Evolutionary conservation across 2,888 invertebrate genomes (phyloP).

Genomic region (Drosophila limbata): DNA sequence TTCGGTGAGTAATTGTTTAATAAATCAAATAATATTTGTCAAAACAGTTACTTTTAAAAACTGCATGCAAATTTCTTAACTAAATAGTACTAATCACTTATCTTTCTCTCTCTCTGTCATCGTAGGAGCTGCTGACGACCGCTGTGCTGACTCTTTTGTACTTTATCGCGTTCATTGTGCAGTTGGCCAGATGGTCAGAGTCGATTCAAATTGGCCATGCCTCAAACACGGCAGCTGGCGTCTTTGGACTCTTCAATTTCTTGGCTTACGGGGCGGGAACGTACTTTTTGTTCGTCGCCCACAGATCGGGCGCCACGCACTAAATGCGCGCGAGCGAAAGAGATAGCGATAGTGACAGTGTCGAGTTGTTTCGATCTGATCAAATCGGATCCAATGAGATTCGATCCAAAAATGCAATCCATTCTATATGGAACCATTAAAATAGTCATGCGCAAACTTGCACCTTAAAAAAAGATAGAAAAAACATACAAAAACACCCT

Average conservation of each 20-base stretch:
- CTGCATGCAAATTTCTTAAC: too few relatives aligned
- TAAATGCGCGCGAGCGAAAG: constrained; percentile 36
- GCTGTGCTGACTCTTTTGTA: constrained; percentile 90
- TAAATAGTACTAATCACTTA: background rate
- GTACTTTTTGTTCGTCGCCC: constrained; percentile 91
- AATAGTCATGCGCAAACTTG: constrained; percentile 45
- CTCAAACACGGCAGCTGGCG: constrained; percentile 91
- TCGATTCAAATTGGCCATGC: constrained; percentile 80
- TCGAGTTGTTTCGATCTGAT: constrained; percentile 20
- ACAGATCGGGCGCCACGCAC: constrained; percentile 87
- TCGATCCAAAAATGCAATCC: constrained; percentile 19
- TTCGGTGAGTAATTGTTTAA: constrained; percentile 87
- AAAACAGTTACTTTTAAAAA: too few relatives aligned
- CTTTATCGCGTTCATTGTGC: constrained; percentile 92
- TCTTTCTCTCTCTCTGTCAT: background rate
- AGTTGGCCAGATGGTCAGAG: constrained; percentile 89
- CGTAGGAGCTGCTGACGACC: constrained; percentile 93
- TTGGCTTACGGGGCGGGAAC: constrained; percentile 91
- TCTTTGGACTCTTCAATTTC: constrained; percentile 94
- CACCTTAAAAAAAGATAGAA: constrained; percentile 16
- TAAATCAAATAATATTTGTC: too few relatives aligned
- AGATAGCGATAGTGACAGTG: constrained; percentile 1
- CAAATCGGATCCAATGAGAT: constrained; percentile 6
- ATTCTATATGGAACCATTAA: constrained; percentile 9
- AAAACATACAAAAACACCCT: constrained; percentile 28